Evolutionary conservation across 2,113 vertebrate genomes (phyloP).

Genomic region (Muntiacus muntjak): DNA sequence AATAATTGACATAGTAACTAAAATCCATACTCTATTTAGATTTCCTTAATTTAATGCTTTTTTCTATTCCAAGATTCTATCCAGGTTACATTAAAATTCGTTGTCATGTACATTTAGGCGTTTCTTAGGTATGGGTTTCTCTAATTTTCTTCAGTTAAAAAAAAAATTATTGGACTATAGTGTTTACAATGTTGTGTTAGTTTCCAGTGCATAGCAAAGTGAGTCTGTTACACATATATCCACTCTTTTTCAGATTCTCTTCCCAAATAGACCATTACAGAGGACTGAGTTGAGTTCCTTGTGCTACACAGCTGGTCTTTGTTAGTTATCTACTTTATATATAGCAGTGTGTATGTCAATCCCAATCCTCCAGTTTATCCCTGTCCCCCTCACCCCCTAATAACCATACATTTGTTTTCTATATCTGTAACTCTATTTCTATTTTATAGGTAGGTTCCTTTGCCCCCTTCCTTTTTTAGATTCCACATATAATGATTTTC

Average conservation of each 20-base stretch:
- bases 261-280: background rate
- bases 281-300: background rate
- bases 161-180: background rate
- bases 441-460: background rate
- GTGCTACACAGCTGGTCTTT: background rate
- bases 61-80: background rate
- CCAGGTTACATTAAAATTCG: background rate
- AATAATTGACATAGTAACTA: slow-evolving; percentile 4
- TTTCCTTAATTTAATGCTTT: background rate
- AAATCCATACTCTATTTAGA: background rate
- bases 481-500: background rate
- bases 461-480: background rate
- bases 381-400: background rate
- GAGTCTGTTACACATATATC: background rate
- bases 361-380: background rate
- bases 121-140: background rate
- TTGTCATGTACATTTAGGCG: background rate
- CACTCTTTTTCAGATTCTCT: background rate
- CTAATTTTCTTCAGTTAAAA: background rate
- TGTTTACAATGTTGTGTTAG: background rate
- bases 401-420: background rate
- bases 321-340: background rate
- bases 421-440: background rate
- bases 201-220: background rate
- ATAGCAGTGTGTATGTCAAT: background rate